A percentile compares a stretch with the other conserved stretches of the same genome.
phyloP scores from a whole-genome alignment of 2,888 invertebrate genomes.

The Ornithoptera alexandrae region DNA sequence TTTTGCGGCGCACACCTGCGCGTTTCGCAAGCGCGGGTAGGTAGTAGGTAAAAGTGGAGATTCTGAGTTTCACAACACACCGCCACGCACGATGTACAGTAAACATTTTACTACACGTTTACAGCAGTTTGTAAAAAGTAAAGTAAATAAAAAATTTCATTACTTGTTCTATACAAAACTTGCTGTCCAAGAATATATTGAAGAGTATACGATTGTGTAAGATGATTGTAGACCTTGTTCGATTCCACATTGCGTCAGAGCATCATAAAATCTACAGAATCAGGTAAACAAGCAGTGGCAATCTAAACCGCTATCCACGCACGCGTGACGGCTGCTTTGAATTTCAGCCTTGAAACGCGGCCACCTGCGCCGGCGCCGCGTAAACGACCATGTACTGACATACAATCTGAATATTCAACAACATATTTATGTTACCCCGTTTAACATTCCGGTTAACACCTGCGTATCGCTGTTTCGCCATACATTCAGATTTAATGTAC shows the following conservation, averaged over 20 bases:
- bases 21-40: slow-evolving; percentile 77
- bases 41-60: slow-evolving; percentile 79
- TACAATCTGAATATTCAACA: slow-evolving; percentile 78
- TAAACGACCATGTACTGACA: slow-evolving; percentile 79
- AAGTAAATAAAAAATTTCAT: neutral
- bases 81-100: slow-evolving; percentile 46
- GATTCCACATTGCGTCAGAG: slow-evolving; percentile 25
- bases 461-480: slow-evolving; percentile 65
- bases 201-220: neutral
- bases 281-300: slow-evolving; percentile 52
- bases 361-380: slow-evolving; percentile 83
- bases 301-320: slow-evolving; percentile 68
- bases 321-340: slow-evolving; percentile 79
- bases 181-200: neutral
- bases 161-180: neutral
- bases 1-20: slow-evolving; percentile 81
- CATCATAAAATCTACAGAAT: slow-evolving; percentile 41
- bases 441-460: slow-evolving; percentile 73
- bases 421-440: slow-evolving; percentile 70
- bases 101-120: slow-evolving; percentile 36
- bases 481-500: slow-evolving; percentile 40
- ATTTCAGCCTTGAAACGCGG: slow-evolving; percentile 80
- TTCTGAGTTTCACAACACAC: slow-evolving; percentile 74
- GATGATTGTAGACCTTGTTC: neutral
- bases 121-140: neutral